These are phyloP conservation scores for Anoplius nigerrimus DNA, from an alignment of 2,888 invertebrate genomes.

Conservation along the genomic window DNA sequence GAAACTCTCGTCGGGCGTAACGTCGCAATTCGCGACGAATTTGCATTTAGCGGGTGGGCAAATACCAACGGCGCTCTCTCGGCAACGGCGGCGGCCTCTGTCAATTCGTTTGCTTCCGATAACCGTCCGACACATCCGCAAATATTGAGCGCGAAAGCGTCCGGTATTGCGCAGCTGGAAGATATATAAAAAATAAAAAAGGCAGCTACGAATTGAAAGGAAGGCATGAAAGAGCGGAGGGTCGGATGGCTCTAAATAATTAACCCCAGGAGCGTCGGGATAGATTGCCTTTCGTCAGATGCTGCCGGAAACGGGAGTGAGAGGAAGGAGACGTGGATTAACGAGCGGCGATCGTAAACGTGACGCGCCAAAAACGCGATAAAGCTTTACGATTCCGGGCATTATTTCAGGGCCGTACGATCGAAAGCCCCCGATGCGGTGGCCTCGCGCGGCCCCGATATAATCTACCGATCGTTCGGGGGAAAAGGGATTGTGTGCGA, in stretches of 20 bases:
- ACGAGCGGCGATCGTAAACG: slow-evolving; percentile 7
- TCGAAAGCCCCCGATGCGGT: slow-evolving; percentile 1
- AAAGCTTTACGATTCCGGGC: slow-evolving; percentile 12
- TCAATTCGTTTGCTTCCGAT: no score
- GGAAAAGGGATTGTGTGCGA: no score
- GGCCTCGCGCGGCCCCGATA: neutral
- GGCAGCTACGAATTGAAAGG: neutral
- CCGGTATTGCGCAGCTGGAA: no score
- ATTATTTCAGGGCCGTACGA: slow-evolving; percentile 4
- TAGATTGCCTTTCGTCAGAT: neutral
- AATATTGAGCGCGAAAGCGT: no score
- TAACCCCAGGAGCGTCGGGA: neutral
- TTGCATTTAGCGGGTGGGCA: neutral
- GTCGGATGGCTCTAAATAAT: neutral
- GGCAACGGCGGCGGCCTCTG: no score
- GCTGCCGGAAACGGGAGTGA: neutral
- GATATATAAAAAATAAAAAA: no score
- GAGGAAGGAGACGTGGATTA: neutral
- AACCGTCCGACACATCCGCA: no score
- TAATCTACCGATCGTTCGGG: neutral
- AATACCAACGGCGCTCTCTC: no score
- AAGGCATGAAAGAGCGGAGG: neutral
- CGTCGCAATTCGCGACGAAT: neutral
- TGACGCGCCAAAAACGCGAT: slow-evolving; percentile 11
- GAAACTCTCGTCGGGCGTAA: neutral